Evolutionary conservation across 2,888 invertebrate genomes (phyloP).

Genomic region (Anticlea derivata): DNA sequence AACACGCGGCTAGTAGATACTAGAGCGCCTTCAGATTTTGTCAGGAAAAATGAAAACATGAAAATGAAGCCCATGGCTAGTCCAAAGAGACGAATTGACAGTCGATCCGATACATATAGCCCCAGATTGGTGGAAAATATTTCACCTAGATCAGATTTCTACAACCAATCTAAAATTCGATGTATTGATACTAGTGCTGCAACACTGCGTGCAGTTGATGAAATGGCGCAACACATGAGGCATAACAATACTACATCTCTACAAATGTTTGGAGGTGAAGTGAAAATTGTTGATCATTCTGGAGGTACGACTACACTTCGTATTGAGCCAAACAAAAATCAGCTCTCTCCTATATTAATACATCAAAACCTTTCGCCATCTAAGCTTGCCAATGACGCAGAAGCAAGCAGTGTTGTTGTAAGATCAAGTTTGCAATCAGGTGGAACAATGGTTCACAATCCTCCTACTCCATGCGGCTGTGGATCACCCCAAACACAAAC

Average conservation of each 20-base stretch:
- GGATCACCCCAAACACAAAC: constrained; percentile 74
- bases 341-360: constrained; percentile 82
- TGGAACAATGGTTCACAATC: constrained; percentile 89
- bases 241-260: constrained; percentile 76
- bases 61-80: constrained; percentile 66
- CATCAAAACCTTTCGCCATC: constrained; percentile 78
- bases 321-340: constrained; percentile 86
- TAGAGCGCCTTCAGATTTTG: constrained; percentile 69
- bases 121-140: constrained; percentile 70
- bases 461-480: constrained; percentile 78
- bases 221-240: constrained; percentile 82
- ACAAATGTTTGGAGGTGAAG: constrained; percentile 91
- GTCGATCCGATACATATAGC: constrained; percentile 67
- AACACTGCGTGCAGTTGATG: constrained; percentile 81
- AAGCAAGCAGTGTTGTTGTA: constrained; percentile 89
- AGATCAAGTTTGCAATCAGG: constrained; percentile 93
- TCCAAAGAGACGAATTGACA: constrained; percentile 72
- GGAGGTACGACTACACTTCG: constrained; percentile 88
- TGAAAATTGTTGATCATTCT: constrained; percentile 88
- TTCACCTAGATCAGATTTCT: constrained; percentile 72
- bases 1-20: constrained; percentile 91
- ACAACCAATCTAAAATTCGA: constrained; percentile 77
- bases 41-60: constrained; percentile 62
- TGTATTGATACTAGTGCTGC: constrained; percentile 76
- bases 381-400: constrained; percentile 67